Evolutionary conservation across 2,888 invertebrate species (phyloP), one percentile per base, ranked within the genome.

Genomic region (Erebia ligea): DNA sequence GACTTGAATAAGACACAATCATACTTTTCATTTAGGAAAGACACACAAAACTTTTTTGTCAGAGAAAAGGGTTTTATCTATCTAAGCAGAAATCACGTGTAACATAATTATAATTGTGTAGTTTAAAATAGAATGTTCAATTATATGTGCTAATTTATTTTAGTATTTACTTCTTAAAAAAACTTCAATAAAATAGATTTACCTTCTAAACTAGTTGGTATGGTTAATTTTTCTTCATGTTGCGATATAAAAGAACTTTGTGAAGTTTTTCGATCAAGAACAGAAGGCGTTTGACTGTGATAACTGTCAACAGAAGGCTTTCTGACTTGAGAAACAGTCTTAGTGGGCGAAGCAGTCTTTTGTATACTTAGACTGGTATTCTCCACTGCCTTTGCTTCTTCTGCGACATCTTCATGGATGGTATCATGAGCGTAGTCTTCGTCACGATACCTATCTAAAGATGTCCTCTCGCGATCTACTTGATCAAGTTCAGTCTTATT

Each of bases 171-270:
- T 25, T 25, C 25, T 42, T 42, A 42, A 42, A 11, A 45, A 45
- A 13, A 13, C 9, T 4, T 3, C 3, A 45, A 13, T 13, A 45
- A 13, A 10, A 19, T n/a, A 52, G 73, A 71, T 75, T 82, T 73
- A 92, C 92, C 92, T 87, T 92, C 93, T 84, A 88, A 88, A 76
- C 88, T 87, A 54, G 86, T 88, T 57, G 88, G 87, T 76, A 90
- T 84, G 64, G 83, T 78, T 74, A 94, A 88, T 82, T 95, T 94
- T 68, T 95, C 95, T 79, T 95, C 95, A 76, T 94, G 94, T 72
- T 91, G 91, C 59, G 79, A 79, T 67, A 74, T 67, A 85, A 89
- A 92, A 76, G 92, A 93, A 82, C 89, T 88, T 84, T 92, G 92
- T 65, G 93, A 93, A 75, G 90, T 90, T 85, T 87, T 90, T 76